Base-by-base conservation (phyloP, 1,140 invertebrate genomes). In the Meloidogyne floridensis region DNA sequence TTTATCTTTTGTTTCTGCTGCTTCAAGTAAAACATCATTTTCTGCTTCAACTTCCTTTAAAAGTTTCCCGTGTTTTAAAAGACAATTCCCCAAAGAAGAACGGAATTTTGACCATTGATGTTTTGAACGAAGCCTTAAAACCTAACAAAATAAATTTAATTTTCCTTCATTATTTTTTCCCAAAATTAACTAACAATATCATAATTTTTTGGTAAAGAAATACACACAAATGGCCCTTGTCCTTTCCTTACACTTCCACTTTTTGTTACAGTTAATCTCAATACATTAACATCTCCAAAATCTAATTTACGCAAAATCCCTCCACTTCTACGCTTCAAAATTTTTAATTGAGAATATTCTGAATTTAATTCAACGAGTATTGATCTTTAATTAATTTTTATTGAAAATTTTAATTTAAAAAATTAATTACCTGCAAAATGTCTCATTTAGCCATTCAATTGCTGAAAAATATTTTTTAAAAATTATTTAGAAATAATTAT, bases 1-100 rank as follows among this genome's bases (percentile, higher is more conserved):
- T 72, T 97, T 93, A 88, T 98, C 95, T 87, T 96, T 94, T 0
- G 97, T 99, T 91, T 98, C 96, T 10, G 97, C 97, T 87, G 95
- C 94, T 20, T 94, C 93, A 73, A 98, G 90, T 92, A 99, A 95
- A 72, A 95, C 93, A 84, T 98, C 96, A 75, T 95, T 92, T 84
- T 92, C 89, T 5, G 88, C 91, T 86, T 94, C 84, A n/a, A 65
- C n/a, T 6, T 65, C 77, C 5, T 54, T 69, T 51, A 79, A 53
- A 11, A 72, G 20, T 47, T 79, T 79, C 11, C 77, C 77, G 18
- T 79, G 65, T 47, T 20, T 51, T 5, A 53, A 20, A 47, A 79
- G 18, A 15, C 79, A 83, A 11, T 20, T 43, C 42, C 13, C 65
- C 6, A 79, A 72, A 20, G 51, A 71, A 20, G 51, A 32, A 32